Conservation (phyloP, 1,140 invertebrate species). For the Achatina immaculata region DNA sequence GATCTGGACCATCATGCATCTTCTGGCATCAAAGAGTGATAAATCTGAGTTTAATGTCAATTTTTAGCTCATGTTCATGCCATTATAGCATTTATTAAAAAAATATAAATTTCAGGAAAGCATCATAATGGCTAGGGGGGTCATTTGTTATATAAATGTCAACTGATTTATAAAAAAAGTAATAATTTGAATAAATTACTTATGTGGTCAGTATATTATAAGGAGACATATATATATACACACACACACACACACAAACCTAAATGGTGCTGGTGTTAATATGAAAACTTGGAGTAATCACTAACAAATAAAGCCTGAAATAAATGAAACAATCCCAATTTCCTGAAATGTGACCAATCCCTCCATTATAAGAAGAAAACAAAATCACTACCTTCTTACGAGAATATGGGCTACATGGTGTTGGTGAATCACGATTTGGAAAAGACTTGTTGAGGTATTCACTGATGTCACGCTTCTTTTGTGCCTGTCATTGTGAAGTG, state of each 20-base stretch:
- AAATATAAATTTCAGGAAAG: no score
- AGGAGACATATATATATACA: no score
- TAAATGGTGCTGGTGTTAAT: no score
- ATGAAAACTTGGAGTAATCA: not conserved
- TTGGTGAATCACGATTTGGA: constrained; percentile 2
- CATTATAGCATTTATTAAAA: no score
- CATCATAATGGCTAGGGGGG: no score
- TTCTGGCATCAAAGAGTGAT: not conserved
- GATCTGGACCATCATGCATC: constrained; percentile 30
- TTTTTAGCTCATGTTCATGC: no score
- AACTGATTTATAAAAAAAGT: no score
- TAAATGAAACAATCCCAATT: not conserved
- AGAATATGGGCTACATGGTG: not conserved
- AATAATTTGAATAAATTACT: no score
- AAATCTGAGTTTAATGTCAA: no score
- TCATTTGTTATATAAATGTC: no score
- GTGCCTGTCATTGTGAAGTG: not conserved
- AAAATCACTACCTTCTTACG: not conserved
- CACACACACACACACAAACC: no score
- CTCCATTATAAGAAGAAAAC: constrained; percentile 5
- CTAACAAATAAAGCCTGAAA: constrained; percentile 24
- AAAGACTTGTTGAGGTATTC: not conserved
- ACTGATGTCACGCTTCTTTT: not conserved
- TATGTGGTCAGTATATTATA: no score
- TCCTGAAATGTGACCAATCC: constrained; percentile 20